Base-by-base conservation (phyloP, 2,888 invertebrate genomes). In the Cylindroiulus punctatus region DNA sequence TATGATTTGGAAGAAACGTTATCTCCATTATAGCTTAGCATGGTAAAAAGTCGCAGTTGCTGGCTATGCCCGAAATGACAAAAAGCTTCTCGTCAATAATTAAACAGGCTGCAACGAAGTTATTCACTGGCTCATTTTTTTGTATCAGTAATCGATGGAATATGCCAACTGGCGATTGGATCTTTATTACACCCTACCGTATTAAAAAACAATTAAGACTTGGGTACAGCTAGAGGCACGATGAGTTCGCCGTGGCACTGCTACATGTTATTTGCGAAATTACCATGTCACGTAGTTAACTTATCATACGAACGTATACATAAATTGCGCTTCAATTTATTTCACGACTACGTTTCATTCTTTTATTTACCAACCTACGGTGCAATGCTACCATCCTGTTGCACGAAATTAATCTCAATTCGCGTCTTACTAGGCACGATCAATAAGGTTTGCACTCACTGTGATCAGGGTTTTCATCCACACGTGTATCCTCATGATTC, bases 121-220 rank as follows among this genome's bases (percentile, higher is more conserved):
- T 76, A 76, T 76, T 76, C 76, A 76, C 76, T 76, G 30, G 76
- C 22, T 76, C 76, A 76, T 76, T 76, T 76, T 76, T 76, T 76
- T 36, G 76, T 30, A 76, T 76, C 22, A 76, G 76, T 14, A 76
- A 76, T 76, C 76, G 76, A 76, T 76, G 12, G 76, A 30, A 76
- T 76, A 65, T 76, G 76, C 76, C 76, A 76, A 76, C 76, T 76
- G 76, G 76, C 76, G 30, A 76, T 76, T 76, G 76, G 76, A 30
- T 76, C 76, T 30, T 65, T 65, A 26, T 76, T 76, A n/a, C n/a
- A n/a, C n/a, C n/a, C n/a, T n/a, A 76, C 44, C 44, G 44, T 14
- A 44, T 44, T 44, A 44, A 30, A 30, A 26, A 30, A 76, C 76
- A 76, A 12, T 44, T 44, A 10, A 26, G 76, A 17, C 14, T 14